Evolutionary conservation across 2,888 invertebrate species (phyloP), one percentile per base, ranked within the genome.

Genomic region (Microchrysa polita): DNA sequence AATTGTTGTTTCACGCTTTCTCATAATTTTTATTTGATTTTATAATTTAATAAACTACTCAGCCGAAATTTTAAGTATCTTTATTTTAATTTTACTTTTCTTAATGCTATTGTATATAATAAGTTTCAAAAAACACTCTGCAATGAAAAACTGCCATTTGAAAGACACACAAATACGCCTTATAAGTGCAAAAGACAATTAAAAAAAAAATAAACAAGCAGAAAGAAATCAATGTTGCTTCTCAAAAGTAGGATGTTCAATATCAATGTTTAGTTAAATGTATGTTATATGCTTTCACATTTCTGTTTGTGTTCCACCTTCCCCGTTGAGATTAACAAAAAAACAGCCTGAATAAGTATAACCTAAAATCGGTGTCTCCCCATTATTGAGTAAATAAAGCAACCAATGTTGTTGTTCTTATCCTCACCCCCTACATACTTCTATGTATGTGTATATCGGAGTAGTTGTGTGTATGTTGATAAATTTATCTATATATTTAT

Each of bases 201-300:
- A 48, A 48, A 48, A 12, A 12, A 48, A 10, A 4, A n/a, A 48
- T 48, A 48, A 48, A 48, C 48, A 48, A 10, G 48, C 48, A 48
- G 16, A 48, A 34, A 34, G 27, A 34, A 57, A 12, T 72, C 59
- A 59, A 44, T 52, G 60, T 60, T 72, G 59, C 59, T 72, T 72
- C 48, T 44, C 14, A n/a, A 72, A 72, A 34, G 59, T 72, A 72
- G 59, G 48, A 60, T 72, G 69, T 69, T 69, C 55, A 40, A 23
- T 69, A 55, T 69, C 27, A 72, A 22, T 72, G 48, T 52, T 60
- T 60, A 72, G 72, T 60, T 59, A 60, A 72, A 59, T 48, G 72
- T 69, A 69, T 57, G 55, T 48, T 34, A 72, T 72, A 20, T 60
- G 60, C 60, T 72, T 72, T 16, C 71, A 34, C 34, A 34, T 71